phyloP scores from a whole-genome alignment of 2,888 invertebrate genomes.

The Bombyx huttoni region DNA sequence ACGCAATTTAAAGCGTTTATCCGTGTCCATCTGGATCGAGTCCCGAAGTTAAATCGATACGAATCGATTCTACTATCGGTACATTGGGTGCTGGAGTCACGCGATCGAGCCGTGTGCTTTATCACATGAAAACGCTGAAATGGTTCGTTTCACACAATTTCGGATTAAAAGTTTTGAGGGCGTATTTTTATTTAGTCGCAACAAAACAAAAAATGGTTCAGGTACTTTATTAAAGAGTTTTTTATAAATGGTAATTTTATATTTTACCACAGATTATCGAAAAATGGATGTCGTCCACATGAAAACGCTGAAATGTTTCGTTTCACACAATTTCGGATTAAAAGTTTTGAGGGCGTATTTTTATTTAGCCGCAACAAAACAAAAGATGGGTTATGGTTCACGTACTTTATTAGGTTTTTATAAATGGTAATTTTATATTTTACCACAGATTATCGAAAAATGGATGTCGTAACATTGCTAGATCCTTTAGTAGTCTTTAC shows the following conservation, averaged over 20 bases:
- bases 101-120: conserved; percentile 24
- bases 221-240: too few species aligned
- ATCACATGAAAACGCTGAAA: conserved; percentile 18
- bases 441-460: too few species aligned
- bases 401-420: too few species aligned
- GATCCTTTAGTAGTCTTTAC: too few species aligned
- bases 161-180: conserved; percentile 9
- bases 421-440: too few species aligned
- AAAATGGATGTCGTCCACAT: conserved; percentile 3
- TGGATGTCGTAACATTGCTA: too few species aligned
- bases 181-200: neutral
- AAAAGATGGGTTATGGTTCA: too few species aligned
- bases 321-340: conserved; percentile 23
- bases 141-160: conserved; percentile 25
- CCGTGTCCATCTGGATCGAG: conserved; percentile 18
- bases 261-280: too few species aligned
- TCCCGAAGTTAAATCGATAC: conserved; percentile 40
- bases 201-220: too few species aligned
- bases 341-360: neutral
- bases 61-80: conserved; percentile 48
- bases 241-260: too few species aligned
- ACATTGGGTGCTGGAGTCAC: conserved; percentile 41
- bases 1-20: conserved; percentile 46
- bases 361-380: neutral
- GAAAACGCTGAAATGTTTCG: conserved; percentile 23